Evolutionary conservation across 1,140 invertebrate genomes (phyloP), one percentile per base, ranked within the genome.

Genomic region (Pseudomyrmex sp.): DNA sequence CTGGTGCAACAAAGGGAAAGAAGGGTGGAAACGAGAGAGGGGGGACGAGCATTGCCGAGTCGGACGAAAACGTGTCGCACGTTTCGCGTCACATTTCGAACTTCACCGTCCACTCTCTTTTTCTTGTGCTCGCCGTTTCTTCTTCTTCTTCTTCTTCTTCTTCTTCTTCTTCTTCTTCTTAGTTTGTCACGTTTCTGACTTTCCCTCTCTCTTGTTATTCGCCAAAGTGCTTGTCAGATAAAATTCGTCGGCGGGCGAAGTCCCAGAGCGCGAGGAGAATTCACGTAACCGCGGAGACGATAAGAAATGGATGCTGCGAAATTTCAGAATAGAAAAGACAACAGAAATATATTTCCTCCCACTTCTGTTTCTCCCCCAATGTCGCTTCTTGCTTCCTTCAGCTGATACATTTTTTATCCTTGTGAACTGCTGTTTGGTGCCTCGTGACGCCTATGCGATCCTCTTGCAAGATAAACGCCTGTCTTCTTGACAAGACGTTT

Each of bases 21-120:
- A n/a, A 44, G 26, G 58, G 62, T 50, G 46, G 15, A 61, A 35
- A 23, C 13, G 80, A 66, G 70, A 76, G 18, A 65, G 63, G 69
- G 61, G 73, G 68, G 7, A 44, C 4, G 35, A 13, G 10, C 61
- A 35, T 18, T 23, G 2, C 15, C 18, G 52, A 48, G 58, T 58
- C 73, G 86, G 77, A 84, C 82, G 84, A 89, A 52, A 13, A 89
- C 76, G 82, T 88, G 66, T 75, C 76, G 88, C 88, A 89, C 87
- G 87, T 88, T 88, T 86, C 74, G 85, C 82, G 72, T 80, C 76
- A 52, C 61, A 69, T 54, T 63, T 79, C 72, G 69, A 84, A 72
- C 82, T 84, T 82, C 15, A 62, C 63, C 48, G n/a, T 35, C 20
- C 26, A 5, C n/a, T 20, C 2, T 26, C 12, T 56, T 52, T 9